phyloP scores from a whole-genome alignment of 1,140 invertebrate genomes.

The Nasonia giraulti region DNA sequence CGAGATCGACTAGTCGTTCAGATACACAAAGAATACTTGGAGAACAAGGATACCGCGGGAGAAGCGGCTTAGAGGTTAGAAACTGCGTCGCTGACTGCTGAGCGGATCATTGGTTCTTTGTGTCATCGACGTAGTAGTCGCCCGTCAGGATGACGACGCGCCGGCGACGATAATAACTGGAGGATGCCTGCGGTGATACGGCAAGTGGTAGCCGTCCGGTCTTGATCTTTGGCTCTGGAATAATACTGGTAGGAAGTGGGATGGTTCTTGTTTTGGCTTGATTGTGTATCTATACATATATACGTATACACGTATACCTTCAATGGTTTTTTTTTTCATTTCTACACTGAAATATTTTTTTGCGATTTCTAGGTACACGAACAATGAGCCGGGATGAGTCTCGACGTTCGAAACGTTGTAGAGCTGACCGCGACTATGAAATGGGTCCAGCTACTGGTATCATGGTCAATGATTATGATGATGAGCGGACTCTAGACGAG shows the following conservation, averaged over 20 bases:
- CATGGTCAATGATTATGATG: slow-evolving; percentile 97
- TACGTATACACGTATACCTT: background rate
- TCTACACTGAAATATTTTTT: background rate
- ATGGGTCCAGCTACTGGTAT: slow-evolving; percentile 88
- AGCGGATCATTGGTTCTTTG: background rate
- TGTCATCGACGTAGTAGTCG: background rate
- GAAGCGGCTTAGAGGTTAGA: slow-evolving; percentile 40
- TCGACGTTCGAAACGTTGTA: slow-evolving; percentile 54
- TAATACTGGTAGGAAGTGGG: background rate
- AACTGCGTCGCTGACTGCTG: slow-evolving; percentile 28
- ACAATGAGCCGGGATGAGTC: slow-evolving; percentile 46
- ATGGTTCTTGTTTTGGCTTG: background rate
- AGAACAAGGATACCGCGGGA: background rate
- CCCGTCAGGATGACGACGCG: background rate
- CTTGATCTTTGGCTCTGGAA: background rate
- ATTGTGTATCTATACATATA: background rate
- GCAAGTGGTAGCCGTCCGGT: background rate
- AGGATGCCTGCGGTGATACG: background rate
- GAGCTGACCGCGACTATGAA: slow-evolving; percentile 76
- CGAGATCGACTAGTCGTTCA: background rate
- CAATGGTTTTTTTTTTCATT: background rate
- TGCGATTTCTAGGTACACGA: background rate
- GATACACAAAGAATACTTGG: background rate
- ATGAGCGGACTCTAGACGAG: slow-evolving; percentile 95
- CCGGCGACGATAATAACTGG: background rate